Conservation (phyloP, 1,140 invertebrate genomes). For the Archivesica marissinica region DNA sequence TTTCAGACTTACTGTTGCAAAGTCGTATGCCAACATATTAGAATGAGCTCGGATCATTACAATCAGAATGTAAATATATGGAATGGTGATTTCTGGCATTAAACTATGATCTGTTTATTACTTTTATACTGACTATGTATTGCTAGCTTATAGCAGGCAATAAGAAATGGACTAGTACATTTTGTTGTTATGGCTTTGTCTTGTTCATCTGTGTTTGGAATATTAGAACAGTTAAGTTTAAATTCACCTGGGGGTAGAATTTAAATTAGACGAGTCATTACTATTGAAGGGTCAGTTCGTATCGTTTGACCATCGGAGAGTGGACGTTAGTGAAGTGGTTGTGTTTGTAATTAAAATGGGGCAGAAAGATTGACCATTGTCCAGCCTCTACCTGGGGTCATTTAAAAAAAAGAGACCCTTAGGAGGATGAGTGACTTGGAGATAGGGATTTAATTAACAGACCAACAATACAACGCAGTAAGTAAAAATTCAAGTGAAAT, state of each 20-base stretch:
- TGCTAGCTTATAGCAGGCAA: conserved; percentile 18
- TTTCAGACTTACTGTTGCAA: not conserved
- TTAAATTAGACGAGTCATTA: conserved; percentile 55
- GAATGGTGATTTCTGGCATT: not conserved
- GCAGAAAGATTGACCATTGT: conserved; percentile 36
- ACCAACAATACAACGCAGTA: conserved; percentile 3
- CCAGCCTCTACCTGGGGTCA: not conserved
- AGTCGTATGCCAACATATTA: not conserved
- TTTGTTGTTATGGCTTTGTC: conserved; percentile 8
- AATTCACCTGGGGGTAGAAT: conserved; percentile 30
- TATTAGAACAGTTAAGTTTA: conserved; percentile 3
- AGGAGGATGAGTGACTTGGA: conserved; percentile 1
- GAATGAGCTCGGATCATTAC: not conserved
- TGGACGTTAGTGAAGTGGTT: conserved; percentile 31
- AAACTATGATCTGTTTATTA: conserved; percentile 42
- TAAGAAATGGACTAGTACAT: conserved; percentile 34
- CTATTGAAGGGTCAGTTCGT: conserved; percentile 23
- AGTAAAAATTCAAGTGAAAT: conserved; percentile 51
- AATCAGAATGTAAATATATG: not conserved
- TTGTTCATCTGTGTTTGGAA: not conserved
- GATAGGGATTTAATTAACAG: conserved; percentile 50
- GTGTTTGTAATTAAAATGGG: conserved; percentile 37
- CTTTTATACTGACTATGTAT: conserved; percentile 20
- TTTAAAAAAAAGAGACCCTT: conserved; percentile 9
- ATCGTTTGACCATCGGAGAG: conserved; percentile 45